Percentiles rank a stretch among this genome's conserved stretches.
Evolutionary conservation across 2,888 invertebrate genomes (phyloP).

Genomic region (Schizaphis graminum): DNA sequence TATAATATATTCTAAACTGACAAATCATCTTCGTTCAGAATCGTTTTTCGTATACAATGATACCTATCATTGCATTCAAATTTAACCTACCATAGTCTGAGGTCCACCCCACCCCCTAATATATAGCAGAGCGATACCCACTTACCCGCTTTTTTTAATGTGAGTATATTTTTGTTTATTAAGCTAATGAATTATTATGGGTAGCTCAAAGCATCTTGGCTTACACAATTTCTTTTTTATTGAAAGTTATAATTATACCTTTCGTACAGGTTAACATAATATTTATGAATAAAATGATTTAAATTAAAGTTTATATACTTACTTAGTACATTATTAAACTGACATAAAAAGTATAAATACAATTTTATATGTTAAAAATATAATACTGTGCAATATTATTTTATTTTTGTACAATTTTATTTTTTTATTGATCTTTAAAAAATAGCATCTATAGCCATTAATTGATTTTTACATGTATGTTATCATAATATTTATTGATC

Average conservation of each 20-base stretch:
- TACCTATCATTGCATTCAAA: no score
- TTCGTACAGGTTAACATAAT: background rate
- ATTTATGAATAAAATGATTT: background rate
- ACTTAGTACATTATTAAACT: background rate
- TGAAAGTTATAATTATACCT: background rate
- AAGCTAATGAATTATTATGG: background rate
- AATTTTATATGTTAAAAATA: no score
- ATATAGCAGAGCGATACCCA: no score
- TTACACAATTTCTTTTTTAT: background rate
- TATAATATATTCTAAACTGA: no score
- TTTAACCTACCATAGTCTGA: no score
- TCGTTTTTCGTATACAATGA: no score
- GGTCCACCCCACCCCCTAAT: no score
- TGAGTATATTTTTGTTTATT: background rate
- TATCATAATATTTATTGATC: background rate
- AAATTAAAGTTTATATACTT: background rate
- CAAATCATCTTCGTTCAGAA: no score
- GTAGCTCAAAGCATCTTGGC: background rate
- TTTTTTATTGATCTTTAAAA: no score
- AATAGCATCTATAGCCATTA: no score
- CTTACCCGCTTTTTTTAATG: no score
- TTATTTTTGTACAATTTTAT: background rate
- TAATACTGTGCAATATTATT: background rate
- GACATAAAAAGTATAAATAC: background rate
- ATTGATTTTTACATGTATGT: background rate